These are phyloP conservation scores for Drosophila ustulata DNA, from an alignment of 2,888 invertebrate genomes.

Conservation along the genomic window DNA sequence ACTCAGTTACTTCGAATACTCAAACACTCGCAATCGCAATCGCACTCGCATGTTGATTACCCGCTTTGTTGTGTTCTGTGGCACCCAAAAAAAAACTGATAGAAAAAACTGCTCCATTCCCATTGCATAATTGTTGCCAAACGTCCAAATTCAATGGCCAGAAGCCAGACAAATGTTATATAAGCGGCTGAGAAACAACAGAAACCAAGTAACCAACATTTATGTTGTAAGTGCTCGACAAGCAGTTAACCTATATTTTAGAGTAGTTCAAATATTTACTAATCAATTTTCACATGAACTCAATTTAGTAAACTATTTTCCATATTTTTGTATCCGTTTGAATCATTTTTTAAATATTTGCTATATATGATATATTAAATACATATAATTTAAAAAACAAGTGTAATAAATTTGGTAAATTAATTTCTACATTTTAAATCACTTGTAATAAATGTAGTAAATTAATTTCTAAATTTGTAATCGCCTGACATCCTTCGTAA, in stretches of 20 bases:
- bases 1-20: slow-evolving; percentile 8
- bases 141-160: slow-evolving; percentile 43
- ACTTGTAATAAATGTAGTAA: too few species aligned
- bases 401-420: too few species aligned
- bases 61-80: slow-evolving; percentile 30
- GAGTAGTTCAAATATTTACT: not conserved
- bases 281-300: not conserved
- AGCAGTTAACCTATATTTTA: not conserved
- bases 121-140: slow-evolving; percentile 72
- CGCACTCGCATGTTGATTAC: slow-evolving; percentile 29
- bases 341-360: too few species aligned
- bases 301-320: too few species aligned
- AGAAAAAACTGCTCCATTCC: slow-evolving; percentile 8
- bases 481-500: too few species aligned
- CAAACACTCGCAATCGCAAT: slow-evolving; percentile 4
- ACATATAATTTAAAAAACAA: too few species aligned
- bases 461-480: too few species aligned
- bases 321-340: too few species aligned
- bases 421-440: too few species aligned
- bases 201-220: slow-evolving; percentile 5
- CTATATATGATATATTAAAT: too few species aligned
- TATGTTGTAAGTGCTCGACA: not conserved
- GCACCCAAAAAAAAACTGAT: slow-evolving; percentile 20
- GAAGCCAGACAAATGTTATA: slow-evolving; percentile 53
- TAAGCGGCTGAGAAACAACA: slow-evolving; percentile 38